These are phyloP conservation scores for Cosmorhoe ocellata DNA, from an alignment of 2,888 invertebrate genomes.

Conservation along the genomic window DNA sequence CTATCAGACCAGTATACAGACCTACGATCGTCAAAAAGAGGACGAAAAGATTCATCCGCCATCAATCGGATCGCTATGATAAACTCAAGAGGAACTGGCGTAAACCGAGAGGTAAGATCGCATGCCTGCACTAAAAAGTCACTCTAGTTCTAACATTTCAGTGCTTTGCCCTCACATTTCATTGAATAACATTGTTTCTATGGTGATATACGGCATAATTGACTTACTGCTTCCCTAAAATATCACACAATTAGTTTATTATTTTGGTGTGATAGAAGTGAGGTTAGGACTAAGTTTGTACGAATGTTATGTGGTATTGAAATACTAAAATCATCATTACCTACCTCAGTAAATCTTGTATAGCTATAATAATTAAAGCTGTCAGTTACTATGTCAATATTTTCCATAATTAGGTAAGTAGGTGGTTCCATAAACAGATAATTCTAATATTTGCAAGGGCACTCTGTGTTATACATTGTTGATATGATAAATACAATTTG, in stretches of 20 bases:
- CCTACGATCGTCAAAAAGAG: slow-evolving; percentile 98
- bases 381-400: no score
- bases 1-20: slow-evolving; percentile 94
- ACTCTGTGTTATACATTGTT: slow-evolving; percentile 74
- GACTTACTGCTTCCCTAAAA: not conserved
- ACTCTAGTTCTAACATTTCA: slow-evolving; percentile 1
- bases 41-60: slow-evolving; percentile 98
- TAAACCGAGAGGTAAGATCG: slow-evolving; percentile 93
- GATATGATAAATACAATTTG: slow-evolving; percentile 77
- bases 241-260: not conserved
- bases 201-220: slow-evolving; percentile 41
- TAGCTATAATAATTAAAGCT: no score
- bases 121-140: slow-evolving; percentile 23
- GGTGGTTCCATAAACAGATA: no score
- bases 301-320: not conserved
- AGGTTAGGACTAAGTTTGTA: slow-evolving; percentile 10
- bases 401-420: no score
- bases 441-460: slow-evolving; percentile 63
- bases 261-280: slow-evolving; percentile 1
- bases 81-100: slow-evolving; percentile 99
- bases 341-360: no score
- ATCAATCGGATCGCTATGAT: slow-evolving; percentile 98
- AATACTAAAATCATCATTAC: no score
- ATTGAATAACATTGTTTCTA: slow-evolving; percentile 50
- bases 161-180: slow-evolving; percentile 1